These are phyloP conservation scores for Serrognathus titanus DNA, from an alignment of 2,888 invertebrate species.

Conservation along the genomic window DNA sequence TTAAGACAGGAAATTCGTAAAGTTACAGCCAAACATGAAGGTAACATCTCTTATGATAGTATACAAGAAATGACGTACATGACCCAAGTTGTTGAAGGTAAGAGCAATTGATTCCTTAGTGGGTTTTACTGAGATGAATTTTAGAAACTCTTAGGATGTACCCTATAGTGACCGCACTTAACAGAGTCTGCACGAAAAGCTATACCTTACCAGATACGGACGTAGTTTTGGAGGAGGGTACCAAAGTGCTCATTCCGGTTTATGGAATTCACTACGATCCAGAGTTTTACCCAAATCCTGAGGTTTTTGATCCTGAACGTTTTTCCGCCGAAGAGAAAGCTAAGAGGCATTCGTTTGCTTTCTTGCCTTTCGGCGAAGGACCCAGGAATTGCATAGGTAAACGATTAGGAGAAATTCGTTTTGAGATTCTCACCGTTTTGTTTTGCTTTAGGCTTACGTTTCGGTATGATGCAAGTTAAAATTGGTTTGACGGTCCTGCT, in stretches of 20 bases:
- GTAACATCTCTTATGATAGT: conserved; percentile 47
- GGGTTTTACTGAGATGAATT: too few relatives aligned
- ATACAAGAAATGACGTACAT: conserved; percentile 40
- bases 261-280: conserved; percentile 11
- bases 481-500: conserved; percentile 7
- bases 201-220: conserved; percentile 4
- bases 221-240: conserved; percentile 2
- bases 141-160: conserved; percentile 14
- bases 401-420: neutral
- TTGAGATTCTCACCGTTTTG: too few relatives aligned
- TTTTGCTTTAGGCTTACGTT: conserved; percentile 4
- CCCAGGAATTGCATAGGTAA: conserved; percentile 15
- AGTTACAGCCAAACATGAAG: conserved; percentile 39
- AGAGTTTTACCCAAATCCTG: conserved; percentile 10
- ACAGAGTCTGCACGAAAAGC: conserved; percentile 7
- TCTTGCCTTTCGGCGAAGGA: conserved; percentile 14
- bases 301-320: conserved; percentile 11
- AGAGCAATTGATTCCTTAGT: too few relatives aligned
- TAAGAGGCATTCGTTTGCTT: conserved; percentile 3
- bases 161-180: conserved; percentile 4
- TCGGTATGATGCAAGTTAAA: conserved; percentile 15
- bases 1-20: conserved; percentile 43
- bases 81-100: neutral
- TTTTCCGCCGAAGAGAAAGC: conserved; percentile 11
- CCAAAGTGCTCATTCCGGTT: conserved; percentile 3